Evolutionary conservation across 2,113 vertebrate species (phyloP), one percentile per base, ranked within the genome.

Genomic region (Heterotis niloticus): DNA sequence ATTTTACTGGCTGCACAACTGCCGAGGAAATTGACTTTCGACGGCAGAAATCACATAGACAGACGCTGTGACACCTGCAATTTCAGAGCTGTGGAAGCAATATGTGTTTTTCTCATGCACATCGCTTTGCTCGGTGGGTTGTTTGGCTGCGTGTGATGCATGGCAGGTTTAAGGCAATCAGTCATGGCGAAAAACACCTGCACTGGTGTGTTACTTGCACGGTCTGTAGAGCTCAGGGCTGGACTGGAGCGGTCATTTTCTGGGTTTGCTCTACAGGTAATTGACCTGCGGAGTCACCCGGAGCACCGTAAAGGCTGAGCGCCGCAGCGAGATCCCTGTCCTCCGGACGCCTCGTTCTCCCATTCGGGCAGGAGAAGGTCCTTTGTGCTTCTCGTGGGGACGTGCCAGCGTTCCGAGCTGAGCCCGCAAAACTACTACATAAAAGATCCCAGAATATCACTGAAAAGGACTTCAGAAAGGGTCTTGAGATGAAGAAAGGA

Each of bases 221-320:
- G n/a, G 64, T 29, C 64, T 16, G n/a, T 74, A 44, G 54, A 24
- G 20, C 34, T 24, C n/a, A 57, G 56, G 73, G 28, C 54, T 75
- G 52, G 17, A 60, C 34, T 52, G 5, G 68, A 60, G 13, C n/a
- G 34, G 2, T 44, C 44, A 20, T 73, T 7, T 65, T 74, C 78
- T 65, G n/a, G 54, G 17, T 59, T 64, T 16, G 24, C 51, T 64
- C 62, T 24, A 68, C 23, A 26, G n/a, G 28, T 72, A 66, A 80
- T 79, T 74, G 76, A 79, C 64, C 72, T 51, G 18, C 18, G n/a
- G 34, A 66, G n/a, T 23, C 17, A 44, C 75, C 57, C 51, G 59
- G 60, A 59, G 10, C 18, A 60, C 51, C 26, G 70, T 66, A 29
- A 66, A 20, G 59, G 11, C 64, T 78, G 76, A 81, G 78, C 74